Base-by-base conservation (phyloP, 2,888 invertebrate genomes). In the Phyllotreta striolata region DNA sequence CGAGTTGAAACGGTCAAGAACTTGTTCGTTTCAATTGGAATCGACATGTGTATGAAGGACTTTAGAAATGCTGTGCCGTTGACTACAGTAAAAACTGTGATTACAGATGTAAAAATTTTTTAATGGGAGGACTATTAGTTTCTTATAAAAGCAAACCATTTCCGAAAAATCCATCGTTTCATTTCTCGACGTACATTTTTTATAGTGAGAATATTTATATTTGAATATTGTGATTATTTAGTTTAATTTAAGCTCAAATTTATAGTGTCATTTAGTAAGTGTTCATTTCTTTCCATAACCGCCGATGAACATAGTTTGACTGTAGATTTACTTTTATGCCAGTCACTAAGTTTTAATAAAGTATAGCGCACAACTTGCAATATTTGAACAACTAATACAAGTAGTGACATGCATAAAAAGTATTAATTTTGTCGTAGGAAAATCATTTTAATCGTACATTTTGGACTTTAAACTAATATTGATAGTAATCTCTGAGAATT, bases 1-100 rank as follows among this genome's bases (percentile, higher is more conserved):
- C 24, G 24, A 24, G 24, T 24, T 24, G 24, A 24, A 24, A 24
- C 24, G 1, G 24, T 1, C 24, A 24, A 24, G 24, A 24, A 24
- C 24, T 24, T 24, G 24, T 24, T 24, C 24, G 24, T 24, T 24
- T 24, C 24, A 24, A 24, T 4, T 24, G 24, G 24, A 24, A 24
- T 24, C 4, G 24, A 1, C 24, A 24, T 4, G 24, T 24, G 6
- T 59, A 43, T 13, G 39, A 60, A 60, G 52, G 60, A 60, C 72
- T 72, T 55, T 65, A 68, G 72, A 72, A 69, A 67, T 63, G 61
- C 68, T 68, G 63, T 58, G 56, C 63, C 52, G 46, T 76, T 76
- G 78, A 79, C 79, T 77, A 78, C 76, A 77, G 78, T 77, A 77
- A 73, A 69, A 78, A 77, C 79, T 80, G 79, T 80, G 79, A 80